A percentile compares a stretch with the other conserved stretches of the same genome.
phyloP scores from a whole-genome alignment of 1,140 invertebrate genomes.

The Drosophila pallidifrons region DNA sequence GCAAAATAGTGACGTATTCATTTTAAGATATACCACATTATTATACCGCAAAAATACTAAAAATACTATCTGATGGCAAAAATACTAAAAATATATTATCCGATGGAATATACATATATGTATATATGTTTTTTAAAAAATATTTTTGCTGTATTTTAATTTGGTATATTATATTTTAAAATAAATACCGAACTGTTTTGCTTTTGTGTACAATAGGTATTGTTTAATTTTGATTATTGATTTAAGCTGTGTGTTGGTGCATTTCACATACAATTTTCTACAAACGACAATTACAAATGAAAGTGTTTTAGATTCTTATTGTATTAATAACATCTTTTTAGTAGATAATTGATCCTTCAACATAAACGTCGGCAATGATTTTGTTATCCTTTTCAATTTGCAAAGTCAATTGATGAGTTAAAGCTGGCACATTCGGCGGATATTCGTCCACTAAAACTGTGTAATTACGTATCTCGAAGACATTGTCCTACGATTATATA shows the following conservation, averaged over 20 bases:
- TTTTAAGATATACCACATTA: background rate
- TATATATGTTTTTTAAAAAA: no score
- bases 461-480: constrained; percentile 36
- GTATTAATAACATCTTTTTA: background rate
- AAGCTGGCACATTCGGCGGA: constrained; percentile 3
- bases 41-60: no score
- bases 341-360: background rate
- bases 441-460: constrained; percentile 22
- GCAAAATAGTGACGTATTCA: no score
- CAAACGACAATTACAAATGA: background rate
- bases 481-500: background rate
- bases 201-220: no score
- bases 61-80: no score
- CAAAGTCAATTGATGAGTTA: background rate
- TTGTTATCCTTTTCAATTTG: background rate
- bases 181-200: no score
- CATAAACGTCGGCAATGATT: background rate
- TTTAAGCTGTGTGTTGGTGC: background rate
- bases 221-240: no score
- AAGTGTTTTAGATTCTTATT: background rate
- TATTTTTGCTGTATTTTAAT: no score
- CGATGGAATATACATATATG: no score
- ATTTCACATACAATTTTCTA: background rate
- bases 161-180: no score
- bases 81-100: no score